A percentile compares a stretch with the other conserved stretches of the same genome.
Conservation (phyloP, 2,797 vertebrate genomes). For the Limosa lapponica region DNA sequence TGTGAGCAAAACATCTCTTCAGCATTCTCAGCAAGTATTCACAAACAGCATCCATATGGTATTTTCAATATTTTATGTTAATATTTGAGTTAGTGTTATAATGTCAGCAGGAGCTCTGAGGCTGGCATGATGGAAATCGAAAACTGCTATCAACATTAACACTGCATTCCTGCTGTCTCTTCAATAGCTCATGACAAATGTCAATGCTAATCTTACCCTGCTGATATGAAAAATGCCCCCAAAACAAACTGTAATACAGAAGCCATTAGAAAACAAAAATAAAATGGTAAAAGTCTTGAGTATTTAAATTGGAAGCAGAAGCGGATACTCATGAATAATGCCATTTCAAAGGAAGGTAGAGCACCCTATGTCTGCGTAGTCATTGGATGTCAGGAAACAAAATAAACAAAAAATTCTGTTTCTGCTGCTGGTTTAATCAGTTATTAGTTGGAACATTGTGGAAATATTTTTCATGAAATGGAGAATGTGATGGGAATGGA, state of each 20-base stretch:
- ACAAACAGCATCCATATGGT: conserved; percentile 40
- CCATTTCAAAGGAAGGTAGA: not conserved
- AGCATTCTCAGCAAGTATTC: conserved; percentile 40
- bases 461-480: not conserved
- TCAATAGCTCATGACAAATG: conserved; percentile 52
- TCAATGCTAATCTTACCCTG: conserved; percentile 29
- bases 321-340: not conserved
- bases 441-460: not conserved
- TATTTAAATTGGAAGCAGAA: conserved; percentile 11
- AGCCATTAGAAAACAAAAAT: not conserved
- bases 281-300: not conserved
- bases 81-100: conserved; percentile 64
- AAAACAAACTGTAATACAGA: conserved; percentile 21
- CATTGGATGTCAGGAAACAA: not conserved
- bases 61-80: conserved; percentile 72
- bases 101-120: conserved; percentile 48
- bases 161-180: conserved; percentile 20
- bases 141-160: conserved; percentile 27
- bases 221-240: conserved; percentile 26
- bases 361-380: not conserved
- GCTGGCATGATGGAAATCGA: conserved; percentile 23
- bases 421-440: not conserved
- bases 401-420: not conserved
- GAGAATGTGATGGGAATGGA: not conserved
- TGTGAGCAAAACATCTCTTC: not conserved